phyloP scores from a whole-genome alignment of 2,113 vertebrate genomes.

The Catharus minimus region DNA sequence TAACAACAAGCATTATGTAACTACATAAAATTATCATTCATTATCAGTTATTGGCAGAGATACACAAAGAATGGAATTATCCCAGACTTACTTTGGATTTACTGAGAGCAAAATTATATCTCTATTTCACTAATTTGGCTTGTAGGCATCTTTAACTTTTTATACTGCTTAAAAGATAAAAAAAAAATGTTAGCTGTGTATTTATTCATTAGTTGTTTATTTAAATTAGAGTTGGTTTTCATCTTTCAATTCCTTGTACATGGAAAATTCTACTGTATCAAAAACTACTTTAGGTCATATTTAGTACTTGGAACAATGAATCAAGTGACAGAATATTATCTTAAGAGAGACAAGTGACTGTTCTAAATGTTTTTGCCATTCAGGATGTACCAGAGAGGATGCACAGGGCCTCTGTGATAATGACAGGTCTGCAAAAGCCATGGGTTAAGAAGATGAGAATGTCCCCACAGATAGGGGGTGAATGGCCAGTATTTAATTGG shows the following conservation, averaged over 20 bases:
- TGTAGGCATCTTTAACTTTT: neutral
- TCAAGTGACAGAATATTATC: neutral
- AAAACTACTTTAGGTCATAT: neutral
- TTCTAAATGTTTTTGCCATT: neutral
- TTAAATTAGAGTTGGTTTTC: neutral
- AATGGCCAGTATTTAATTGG: neutral
- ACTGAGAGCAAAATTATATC: neutral
- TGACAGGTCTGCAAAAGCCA: neutral
- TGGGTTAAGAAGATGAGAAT: neutral
- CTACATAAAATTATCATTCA: slow-evolving; percentile 9
- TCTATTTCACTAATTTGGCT: neutral
- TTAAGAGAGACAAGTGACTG: neutral
- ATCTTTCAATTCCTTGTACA: neutral
- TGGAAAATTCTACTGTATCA: neutral
- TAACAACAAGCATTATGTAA: neutral
- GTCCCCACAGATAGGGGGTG: neutral
- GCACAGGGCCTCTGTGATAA: neutral
- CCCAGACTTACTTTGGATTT: neutral
- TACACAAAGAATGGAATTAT: slow-evolving; percentile 13
- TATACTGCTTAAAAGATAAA: neutral
- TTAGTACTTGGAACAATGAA: neutral
- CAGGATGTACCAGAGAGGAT: neutral
- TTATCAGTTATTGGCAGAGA: slow-evolving; percentile 9
- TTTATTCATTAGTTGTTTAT: neutral
- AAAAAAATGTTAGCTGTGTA: neutral